Conservation (phyloP, 2,113 vertebrate genomes). For the Petrocephalus zakoni region DNA sequence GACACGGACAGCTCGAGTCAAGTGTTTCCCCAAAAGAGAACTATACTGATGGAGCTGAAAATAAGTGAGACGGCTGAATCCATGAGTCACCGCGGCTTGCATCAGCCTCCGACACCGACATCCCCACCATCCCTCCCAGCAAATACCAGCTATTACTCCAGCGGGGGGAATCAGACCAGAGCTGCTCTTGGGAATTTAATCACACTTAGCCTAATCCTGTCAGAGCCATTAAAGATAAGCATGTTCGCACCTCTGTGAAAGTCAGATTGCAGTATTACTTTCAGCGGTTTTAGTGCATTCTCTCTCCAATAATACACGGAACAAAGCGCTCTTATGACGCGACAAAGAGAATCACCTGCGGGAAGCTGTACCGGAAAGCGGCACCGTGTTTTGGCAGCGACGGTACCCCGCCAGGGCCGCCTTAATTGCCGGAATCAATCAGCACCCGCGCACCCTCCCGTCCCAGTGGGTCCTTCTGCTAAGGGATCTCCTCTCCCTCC, state of each 20-base stretch:
- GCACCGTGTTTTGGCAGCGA: not conserved
- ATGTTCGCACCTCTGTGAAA: constrained; percentile 51
- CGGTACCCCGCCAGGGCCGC: not conserved
- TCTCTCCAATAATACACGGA: constrained; percentile 36
- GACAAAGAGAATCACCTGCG: constrained; percentile 15
- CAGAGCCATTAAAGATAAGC: constrained; percentile 53
- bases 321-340: not conserved
- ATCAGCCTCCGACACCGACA: constrained; percentile 2
- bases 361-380: not conserved
- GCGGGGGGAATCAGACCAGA: constrained; percentile 20
- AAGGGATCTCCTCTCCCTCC: not conserved
- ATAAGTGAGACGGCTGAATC: constrained; percentile 47
- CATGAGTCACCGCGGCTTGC: constrained; percentile 36
- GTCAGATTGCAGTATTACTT: constrained; percentile 44
- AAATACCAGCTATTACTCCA: constrained; percentile 41
- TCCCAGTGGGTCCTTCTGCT: not conserved
- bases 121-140: constrained; percentile 25
- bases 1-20: constrained; percentile 28
- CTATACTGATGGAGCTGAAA: constrained; percentile 32
- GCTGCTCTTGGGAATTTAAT: constrained; percentile 40
- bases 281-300: constrained; percentile 48
- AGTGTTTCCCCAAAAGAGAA: constrained; percentile 26
- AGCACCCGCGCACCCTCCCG: not conserved
- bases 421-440: constrained; percentile 20
- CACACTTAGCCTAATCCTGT: constrained; percentile 54